These are phyloP conservation scores for Leucania comma DNA, from an alignment of 2,888 invertebrate genomes.

Conservation along the genomic window DNA sequence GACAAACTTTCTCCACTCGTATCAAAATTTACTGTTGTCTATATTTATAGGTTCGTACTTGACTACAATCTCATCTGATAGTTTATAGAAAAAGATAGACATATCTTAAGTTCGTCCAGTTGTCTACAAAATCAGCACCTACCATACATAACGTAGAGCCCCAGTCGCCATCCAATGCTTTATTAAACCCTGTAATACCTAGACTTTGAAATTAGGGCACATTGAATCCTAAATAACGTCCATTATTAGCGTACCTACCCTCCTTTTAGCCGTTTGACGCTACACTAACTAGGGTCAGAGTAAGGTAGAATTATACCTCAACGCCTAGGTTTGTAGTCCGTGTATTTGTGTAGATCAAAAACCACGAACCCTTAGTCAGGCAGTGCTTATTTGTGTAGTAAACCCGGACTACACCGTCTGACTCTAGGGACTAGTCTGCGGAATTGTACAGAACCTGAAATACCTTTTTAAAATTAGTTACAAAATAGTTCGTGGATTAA, in stretches of 20 bases:
- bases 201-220: conserved; percentile 17
- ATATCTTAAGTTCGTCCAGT: background rate
- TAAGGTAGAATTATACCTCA: conserved; percentile 10
- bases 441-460: background rate
- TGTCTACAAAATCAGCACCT: background rate
- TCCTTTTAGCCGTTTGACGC: conserved; percentile 6
- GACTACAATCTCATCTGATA: too few relatives aligned
- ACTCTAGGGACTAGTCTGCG: background rate
- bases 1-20: too few relatives aligned
- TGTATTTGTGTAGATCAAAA: conserved; percentile 17
- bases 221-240: conserved; percentile 18
- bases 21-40: too few relatives aligned
- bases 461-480: background rate
- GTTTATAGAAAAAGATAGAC: background rate
- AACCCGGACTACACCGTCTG: background rate
- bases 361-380: background rate
- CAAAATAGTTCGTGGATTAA: background rate
- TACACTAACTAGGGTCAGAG: conserved; percentile 9
- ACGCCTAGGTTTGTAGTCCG: background rate
- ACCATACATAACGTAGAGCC: background rate
- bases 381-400: background rate
- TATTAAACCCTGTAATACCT: conserved; percentile 1
- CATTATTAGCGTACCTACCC: conserved; percentile 18
- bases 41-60: too few relatives aligned
- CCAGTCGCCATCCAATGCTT: conserved; percentile 1